Evolutionary conservation across 2,113 vertebrate genomes (phyloP), one percentile per base, ranked within the genome.

Genomic region (Machaerirhynchus nigripectus): DNA sequence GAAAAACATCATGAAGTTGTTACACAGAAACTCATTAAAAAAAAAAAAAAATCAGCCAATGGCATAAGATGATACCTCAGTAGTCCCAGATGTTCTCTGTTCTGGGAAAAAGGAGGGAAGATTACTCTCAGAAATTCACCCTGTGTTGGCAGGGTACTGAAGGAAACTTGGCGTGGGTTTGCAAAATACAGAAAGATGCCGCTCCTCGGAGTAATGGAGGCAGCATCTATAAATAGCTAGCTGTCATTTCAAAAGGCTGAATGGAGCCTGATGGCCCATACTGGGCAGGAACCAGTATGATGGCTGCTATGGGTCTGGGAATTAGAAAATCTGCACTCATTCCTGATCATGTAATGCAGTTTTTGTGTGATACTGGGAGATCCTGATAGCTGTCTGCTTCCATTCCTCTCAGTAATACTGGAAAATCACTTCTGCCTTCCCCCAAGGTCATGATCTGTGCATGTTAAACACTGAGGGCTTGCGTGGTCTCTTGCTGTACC

Each of bases 1-100:
- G 86, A 94, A 81, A 94, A 95, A 87, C 90, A 97, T 95, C n/a
- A 65, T 92, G 88, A 95, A 96, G 46, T 33, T 87, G 83, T 96
- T 96, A 95, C 49, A 87, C 40, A 95, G 63, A 96, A 88, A 88
- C 61, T 90, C 8, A 0, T 96, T 92, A 81, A 90, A 46, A 89
- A 74, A 65, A 76, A 65, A 76, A 91, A 70, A 67, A 70, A 92
- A 75, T 21, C 83, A 88, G 42, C 61, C 44, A 4, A 68, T 86
- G 77, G 52, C 80, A 84, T 69, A 78, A 93, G 95, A 92, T 94
- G 75, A 55, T 93, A 94, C 95, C 85, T 96, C 90, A 92, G 80
- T 87, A 90, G 90, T 84, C 88, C 83, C 95, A 97, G 83, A 92
- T 96, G 95, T 94, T 95, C 4, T 9, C 76, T 87, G 76, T 88